These are phyloP conservation scores for Entomobrya multifasciata DNA, from an alignment of 2,888 invertebrate genomes.

Conservation along the genomic window DNA sequence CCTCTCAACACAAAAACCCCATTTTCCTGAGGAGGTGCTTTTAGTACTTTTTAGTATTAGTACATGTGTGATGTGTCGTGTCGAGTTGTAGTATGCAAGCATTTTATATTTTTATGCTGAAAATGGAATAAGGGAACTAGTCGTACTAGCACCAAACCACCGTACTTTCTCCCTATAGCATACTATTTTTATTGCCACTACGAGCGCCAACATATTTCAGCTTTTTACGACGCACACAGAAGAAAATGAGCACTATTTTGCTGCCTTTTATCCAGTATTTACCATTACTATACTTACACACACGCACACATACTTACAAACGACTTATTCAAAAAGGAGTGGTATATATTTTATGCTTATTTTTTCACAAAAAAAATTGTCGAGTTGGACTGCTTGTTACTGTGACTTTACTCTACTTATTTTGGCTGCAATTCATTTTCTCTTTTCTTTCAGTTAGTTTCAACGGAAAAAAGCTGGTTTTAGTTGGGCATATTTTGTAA, in stretches of 20 bases:
- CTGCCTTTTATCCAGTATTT: constrained; percentile 24
- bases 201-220: constrained; percentile 59
- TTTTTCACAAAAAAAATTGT: too few relatives aligned
- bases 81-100: too few relatives aligned
- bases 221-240: constrained; percentile 58
- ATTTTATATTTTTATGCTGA: too few relatives aligned
- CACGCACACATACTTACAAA: neutral
- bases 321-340: neutral
- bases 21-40: constrained; percentile 59
- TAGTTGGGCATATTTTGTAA: neutral
- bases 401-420: too few relatives aligned
- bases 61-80: too few relatives aligned
- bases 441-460: neutral
- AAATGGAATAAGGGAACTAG: too few relatives aligned
- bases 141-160: too few relatives aligned
- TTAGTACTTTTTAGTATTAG: too few relatives aligned
- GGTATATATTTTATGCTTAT: neutral
- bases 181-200: constrained; percentile 50
- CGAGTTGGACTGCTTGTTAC: too few relatives aligned
- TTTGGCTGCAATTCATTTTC: constrained; percentile 33
- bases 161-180: constrained; percentile 28
- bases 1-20: constrained; percentile 65
- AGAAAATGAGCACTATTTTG: constrained; percentile 48
- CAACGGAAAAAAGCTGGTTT: constrained; percentile 6
- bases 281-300: neutral